Evolutionary conservation across 92 coral and sea anemone genomes (phyloP).

Genomic region (Actinostola sp.): DNA sequence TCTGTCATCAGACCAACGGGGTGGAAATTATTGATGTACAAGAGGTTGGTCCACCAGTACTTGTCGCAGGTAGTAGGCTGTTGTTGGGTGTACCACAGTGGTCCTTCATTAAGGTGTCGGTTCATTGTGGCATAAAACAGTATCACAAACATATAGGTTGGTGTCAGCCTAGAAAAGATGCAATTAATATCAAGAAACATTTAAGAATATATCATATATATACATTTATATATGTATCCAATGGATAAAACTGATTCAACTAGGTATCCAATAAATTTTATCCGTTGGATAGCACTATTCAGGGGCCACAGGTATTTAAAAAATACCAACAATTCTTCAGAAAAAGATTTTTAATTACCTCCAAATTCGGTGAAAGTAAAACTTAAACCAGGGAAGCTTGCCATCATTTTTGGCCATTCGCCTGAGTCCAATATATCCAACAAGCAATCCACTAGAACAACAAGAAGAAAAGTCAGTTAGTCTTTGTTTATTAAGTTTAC

Average conservation of each 20-base stretch:
- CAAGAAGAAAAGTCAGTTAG: too few species aligned
- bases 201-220: too few species aligned
- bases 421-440: conserved; percentile 70
- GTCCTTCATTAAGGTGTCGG: conserved; percentile 67
- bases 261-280: too few species aligned
- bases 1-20: conserved; percentile 57
- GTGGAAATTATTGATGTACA: conserved; percentile 91
- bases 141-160: conserved; percentile 86
- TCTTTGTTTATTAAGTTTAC: too few species aligned
- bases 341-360: too few species aligned
- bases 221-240: too few species aligned
- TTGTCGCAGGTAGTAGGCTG: conserved; percentile 43
- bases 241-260: too few species aligned
- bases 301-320: too few species aligned
- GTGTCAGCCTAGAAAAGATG: conserved; percentile 76
- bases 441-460: conserved; percentile 79
- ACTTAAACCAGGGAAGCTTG: conserved; percentile 63
- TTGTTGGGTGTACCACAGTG: conserved; percentile 63
- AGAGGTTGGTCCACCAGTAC: conserved; percentile 95
- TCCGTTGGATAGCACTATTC: too few species aligned
- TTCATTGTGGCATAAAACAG: conserved; percentile 65
- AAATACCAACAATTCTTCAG: too few species aligned
- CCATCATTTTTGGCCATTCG: conserved; percentile 78
- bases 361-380: conserved; percentile 85
- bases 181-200: too few species aligned